Base-by-base conservation (phyloP, 1,140 invertebrate genomes). In the Drosophila bifasciata region DNA sequence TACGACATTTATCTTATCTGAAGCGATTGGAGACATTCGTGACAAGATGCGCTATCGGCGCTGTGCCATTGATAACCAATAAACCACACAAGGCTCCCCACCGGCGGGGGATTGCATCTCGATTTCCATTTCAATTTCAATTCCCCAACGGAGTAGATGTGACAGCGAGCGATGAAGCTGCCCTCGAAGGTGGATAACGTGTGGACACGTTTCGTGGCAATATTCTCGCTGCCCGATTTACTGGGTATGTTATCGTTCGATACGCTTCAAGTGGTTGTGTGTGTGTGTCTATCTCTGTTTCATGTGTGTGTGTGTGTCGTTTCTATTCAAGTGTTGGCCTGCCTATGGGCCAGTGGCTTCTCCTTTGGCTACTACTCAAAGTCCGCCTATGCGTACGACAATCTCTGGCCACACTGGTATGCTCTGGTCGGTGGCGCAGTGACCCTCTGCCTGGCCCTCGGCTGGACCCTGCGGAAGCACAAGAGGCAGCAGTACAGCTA, bases 321-420 rank as follows among this genome's bases (percentile, higher is more conserved):
- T 15, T 28, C 11, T 8, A 21, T 15, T 13, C 13, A 13, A 90
- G 88, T 70, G 9, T 46, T 89, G 13, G 57, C 64, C 40, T 90
- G 89, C 32, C 51, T 91, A 16, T 89, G 80, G 73, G 66, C 50
- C 39, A 81, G 79, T 58, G 89, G 89, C 0, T 58, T 89, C 21
- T 84, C 76, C n/a, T 44, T 81, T 49, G 89, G 89, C 8, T 91
- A 91, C 36, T 91, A 91, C 23, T 52, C 73, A 9, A 91, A 91
- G 28, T 89, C 84, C 1, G 81, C 89, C 11, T 89, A 75, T 63
- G 79, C 81, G 43, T 91, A 91, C 44, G 74, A 85, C 17, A 91
- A 91, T 63, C 62, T 89, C 0, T 90, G 79, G 78, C 75, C 70
- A 8, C 85, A 91, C 51, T 90, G 89, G 85, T 88, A 80, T 23